Conservation (phyloP, 2,888 invertebrate species). For the Noctua comes region DNA sequence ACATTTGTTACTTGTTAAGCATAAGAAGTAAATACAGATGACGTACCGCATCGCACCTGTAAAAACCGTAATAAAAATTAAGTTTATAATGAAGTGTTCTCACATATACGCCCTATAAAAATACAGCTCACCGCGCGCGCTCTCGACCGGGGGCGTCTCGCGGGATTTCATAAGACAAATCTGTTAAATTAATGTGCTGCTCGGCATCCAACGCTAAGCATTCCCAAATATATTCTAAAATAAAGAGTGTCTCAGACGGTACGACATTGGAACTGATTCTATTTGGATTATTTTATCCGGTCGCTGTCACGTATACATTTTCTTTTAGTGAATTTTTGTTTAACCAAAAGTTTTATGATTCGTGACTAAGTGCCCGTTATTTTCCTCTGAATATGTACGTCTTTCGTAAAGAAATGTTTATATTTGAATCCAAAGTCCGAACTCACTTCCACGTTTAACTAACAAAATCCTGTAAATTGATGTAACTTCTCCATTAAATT, state of each 20-base stretch:
- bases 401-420: conserved; percentile 33
- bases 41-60: conserved; percentile 17
- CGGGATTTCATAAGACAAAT: conserved; percentile 76
- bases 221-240: conserved; percentile 81
- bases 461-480: conserved; percentile 30
- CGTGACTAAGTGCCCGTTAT: conserved; percentile 52
- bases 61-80: conserved; percentile 44
- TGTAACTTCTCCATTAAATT: conserved; percentile 40
- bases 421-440: conserved; percentile 34
- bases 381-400: conserved; percentile 41
- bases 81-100: conserved; percentile 51
- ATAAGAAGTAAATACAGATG: conserved; percentile 13
- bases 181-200: conserved; percentile 75
- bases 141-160: conserved; percentile 62
- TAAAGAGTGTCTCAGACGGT: conserved; percentile 72
- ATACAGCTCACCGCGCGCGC: conserved; percentile 52
- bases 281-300: conserved; percentile 78
- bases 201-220: conserved; percentile 72
- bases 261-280: conserved; percentile 74
- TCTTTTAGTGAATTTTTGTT: conserved; percentile 46
- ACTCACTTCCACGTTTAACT: conserved; percentile 15
- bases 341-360: conserved; percentile 55
- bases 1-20: conserved; percentile 10
- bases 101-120: conserved; percentile 59
- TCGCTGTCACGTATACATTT: conserved; percentile 70